Evolutionary conservation across 35 echinoderm and acorn worm genomes (phyloP).

Genomic region (Nesometra sesokonis): DNA sequence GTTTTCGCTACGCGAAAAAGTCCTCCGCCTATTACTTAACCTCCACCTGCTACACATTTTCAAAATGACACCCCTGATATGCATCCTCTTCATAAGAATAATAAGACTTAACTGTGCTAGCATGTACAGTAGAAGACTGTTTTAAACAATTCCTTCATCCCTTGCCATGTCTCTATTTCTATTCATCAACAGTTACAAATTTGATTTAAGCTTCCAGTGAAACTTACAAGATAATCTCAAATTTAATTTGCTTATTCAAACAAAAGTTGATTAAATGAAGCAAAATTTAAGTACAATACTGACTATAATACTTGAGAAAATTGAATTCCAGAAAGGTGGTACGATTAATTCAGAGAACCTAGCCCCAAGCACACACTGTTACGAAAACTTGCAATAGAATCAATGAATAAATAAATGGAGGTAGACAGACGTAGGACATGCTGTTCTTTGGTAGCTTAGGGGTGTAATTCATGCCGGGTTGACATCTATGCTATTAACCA

Average conservation of each 20-base stretch:
- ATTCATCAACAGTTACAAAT: no score
- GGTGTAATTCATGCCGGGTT: neutral
- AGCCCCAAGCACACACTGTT: neutral
- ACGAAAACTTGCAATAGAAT: neutral
- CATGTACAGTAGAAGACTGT: no score
- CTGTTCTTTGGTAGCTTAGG: neutral
- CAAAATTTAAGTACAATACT: neutral
- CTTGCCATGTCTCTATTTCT: no score
- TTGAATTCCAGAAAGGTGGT: neutral
- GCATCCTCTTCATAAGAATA: no score
- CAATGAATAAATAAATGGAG: neutral
- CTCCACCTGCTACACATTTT: no score
- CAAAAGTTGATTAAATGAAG: neutral
- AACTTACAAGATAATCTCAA: no score
- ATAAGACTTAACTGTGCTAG: no score
- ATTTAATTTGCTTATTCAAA: neutral
- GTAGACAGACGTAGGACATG: neutral
- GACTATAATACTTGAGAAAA: neutral
- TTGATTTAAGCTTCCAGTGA: no score
- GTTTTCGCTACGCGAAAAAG: no score
- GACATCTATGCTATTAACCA: neutral
- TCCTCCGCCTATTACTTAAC: no score
- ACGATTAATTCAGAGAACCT: neutral
- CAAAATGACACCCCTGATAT: no score
- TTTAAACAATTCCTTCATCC: no score